phyloP scores from a whole-genome alignment of 2,797 vertebrate species.

The Ceyx erithaca region DNA sequence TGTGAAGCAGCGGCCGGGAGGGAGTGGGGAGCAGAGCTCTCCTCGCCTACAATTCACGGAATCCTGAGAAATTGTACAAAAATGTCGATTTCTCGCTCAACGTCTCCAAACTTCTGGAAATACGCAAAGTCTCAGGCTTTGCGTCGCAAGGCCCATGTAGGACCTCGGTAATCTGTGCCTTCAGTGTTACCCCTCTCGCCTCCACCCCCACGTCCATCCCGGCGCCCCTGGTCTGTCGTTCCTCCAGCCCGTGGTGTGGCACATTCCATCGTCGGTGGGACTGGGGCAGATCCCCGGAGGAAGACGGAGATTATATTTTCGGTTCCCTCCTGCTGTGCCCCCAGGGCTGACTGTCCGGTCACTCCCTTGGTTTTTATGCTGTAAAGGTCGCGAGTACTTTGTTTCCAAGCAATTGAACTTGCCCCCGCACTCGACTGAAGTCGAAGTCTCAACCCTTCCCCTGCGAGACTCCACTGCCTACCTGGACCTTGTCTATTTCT shows the following conservation, averaged over 20 bases:
- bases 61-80: not conserved
- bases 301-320: not conserved
- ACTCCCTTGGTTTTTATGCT: not conserved
- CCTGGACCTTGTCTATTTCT: not conserved
- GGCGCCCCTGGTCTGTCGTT: no score
- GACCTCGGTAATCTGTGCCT: not conserved
- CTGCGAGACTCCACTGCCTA: fast-evolving
- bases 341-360: no score
- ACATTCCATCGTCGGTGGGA: not conserved
- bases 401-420: not conserved
- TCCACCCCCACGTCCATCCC: no score
- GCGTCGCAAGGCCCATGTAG: not conserved
- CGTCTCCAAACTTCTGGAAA: not conserved
- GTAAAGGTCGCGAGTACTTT: not conserved
- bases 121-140: not conserved
- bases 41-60: not conserved
- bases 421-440: not conserved
- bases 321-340: not conserved
- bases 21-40: not conserved
- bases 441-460: not conserved
- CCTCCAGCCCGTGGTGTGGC: not conserved
- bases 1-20: not conserved
- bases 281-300: not conserved
- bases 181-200: not conserved
- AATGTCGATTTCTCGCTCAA: not conserved